Evolutionary conservation across 2,888 invertebrate genomes (phyloP).

Genomic region (Artemia sinica): DNA sequence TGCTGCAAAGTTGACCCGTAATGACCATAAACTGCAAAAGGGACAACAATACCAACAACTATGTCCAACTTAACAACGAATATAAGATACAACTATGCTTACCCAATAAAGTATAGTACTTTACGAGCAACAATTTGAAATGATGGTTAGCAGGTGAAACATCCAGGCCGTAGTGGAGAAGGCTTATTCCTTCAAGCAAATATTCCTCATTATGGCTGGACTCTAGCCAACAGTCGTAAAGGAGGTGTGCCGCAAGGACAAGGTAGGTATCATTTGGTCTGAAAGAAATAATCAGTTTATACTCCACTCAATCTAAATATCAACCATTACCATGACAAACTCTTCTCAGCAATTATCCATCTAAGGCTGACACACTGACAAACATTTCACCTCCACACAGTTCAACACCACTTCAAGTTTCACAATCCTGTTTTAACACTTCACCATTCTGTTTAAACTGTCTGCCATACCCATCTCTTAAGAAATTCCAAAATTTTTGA

Average conservation of each 20-base stretch:
- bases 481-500: no score
- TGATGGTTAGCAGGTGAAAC: slow-evolving; percentile 75
- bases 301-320: no score
- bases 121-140: slow-evolving; percentile 62
- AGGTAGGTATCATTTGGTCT: slow-evolving; percentile 52
- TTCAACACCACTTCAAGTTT: no score
- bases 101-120: slow-evolving; percentile 59
- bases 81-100: slow-evolving; percentile 28
- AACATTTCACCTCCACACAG: no score
- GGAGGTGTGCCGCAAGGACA: slow-evolving; percentile 53
- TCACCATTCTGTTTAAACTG: no score
- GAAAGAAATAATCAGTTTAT: slow-evolving; percentile 25
- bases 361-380: no score
- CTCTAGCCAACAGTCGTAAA: slow-evolving; percentile 40
- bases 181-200: slow-evolving; percentile 36
- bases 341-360: no score
- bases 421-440: no score
- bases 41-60: neutral
- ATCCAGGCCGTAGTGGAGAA: slow-evolving; percentile 53
- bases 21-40: neutral
- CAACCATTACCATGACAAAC: no score
- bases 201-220: slow-evolving; percentile 30
- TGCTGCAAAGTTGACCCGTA: no score
- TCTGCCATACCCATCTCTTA: no score
- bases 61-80: neutral